phyloP scores from a whole-genome alignment of 23 tunicate genomes.

The Oikopleura albicans region DNA sequence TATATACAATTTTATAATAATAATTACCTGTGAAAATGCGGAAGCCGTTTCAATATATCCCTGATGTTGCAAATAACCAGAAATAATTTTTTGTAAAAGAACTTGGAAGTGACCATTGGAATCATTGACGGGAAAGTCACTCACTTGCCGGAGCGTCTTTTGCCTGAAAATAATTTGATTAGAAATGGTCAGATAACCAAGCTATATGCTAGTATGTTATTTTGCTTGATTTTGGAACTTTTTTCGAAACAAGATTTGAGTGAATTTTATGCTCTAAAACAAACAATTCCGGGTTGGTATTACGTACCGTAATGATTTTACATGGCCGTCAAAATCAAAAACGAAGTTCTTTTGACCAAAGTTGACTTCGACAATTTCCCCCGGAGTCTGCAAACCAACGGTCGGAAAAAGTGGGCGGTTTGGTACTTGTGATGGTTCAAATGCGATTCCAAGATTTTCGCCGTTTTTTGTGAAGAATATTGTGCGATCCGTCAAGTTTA shows the following conservation, averaged over 20 bases:
- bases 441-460: constrained; percentile 62
- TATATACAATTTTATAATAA: too few relatives aligned
- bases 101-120: constrained; percentile 11
- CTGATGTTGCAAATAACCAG: constrained; percentile 62
- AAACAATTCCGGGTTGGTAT: background rate
- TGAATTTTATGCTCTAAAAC: background rate
- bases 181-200: too few relatives aligned
- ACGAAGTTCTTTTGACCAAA: constrained; percentile 77
- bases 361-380: constrained; percentile 61
- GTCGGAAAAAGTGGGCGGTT: constrained; percentile 56
- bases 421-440: constrained; percentile 26
- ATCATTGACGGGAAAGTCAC: background rate
- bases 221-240: too few relatives aligned
- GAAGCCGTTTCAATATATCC: constrained; percentile 66
- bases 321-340: constrained; percentile 76
- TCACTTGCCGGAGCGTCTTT: background rate
- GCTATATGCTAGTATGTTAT: too few relatives aligned
- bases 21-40: constrained; percentile 27
- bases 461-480: constrained; percentile 96
- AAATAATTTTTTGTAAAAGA: constrained; percentile 31
- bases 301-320: constrained; percentile 26
- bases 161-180: background rate
- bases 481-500: constrained; percentile 44
- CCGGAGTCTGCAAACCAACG: constrained; percentile 92
- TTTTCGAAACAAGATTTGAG: background rate